Base-by-base conservation (phyloP, 2,113 vertebrate genomes). In the Egretta garzetta region DNA sequence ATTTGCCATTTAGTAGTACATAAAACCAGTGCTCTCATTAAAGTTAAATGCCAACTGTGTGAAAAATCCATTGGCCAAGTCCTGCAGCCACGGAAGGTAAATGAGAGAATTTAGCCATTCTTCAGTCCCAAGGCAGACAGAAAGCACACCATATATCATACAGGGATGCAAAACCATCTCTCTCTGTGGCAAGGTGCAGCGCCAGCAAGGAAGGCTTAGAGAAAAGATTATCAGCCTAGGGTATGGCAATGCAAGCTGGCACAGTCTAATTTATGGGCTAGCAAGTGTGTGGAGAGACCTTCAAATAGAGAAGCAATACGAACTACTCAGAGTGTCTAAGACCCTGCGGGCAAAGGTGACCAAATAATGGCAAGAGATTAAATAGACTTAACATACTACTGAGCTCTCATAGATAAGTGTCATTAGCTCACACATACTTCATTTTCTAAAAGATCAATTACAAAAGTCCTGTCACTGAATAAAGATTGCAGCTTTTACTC, bases 401-500 rank as follows among this genome's bases (percentile, higher is more conserved):
- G 19, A 14, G 52, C 12, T 94, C 30, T 87, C 58, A 84, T 11
- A 84, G 39, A 17, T 67, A 86, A 91, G 60, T 76, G 47, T 30
- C 58, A 85, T 87, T 87, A 93, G 49, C 27, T 89, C 49, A 56
- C 16, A 82, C 17, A 32, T 27, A 80, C 30, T 71, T 81, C 47
- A 86, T 90, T 93, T 88, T 85, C 71, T 60, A 80, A 76, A 80
- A 86, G 49, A 93, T 39, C 60, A 79, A 49, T 87, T 93, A 86
- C 53, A 53, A 30, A 79, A 79, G 33, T 56, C 49, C 33, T 91
- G 56, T 16, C 49, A 80, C 53, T 66, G 88, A 80, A 88, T 76
- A 83, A 94, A 81, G 62, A 86, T 49, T 45, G 35, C 21, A 19
- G 35, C 56, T 95, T 86, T 86, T 80, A 59, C 41, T 37, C 41